Conservation (phyloP, 2,888 invertebrate species). For the Lasioglossum leucozonium region DNA sequence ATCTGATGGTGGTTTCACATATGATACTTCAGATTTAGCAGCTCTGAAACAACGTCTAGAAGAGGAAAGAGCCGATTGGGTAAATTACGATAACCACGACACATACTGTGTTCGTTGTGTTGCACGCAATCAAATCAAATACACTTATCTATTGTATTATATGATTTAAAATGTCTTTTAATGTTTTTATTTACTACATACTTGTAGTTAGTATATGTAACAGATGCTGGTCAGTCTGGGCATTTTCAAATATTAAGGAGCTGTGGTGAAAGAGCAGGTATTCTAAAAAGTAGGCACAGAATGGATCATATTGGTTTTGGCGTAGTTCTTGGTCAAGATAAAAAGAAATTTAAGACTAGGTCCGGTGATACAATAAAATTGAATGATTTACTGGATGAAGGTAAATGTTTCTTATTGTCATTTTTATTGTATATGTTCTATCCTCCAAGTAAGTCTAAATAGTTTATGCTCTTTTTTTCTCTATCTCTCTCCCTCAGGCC, state of each 20-base stretch:
- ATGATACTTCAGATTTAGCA: slow-evolving; percentile 99
- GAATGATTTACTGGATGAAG: slow-evolving; percentile 95
- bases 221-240: slow-evolving; percentile 95
- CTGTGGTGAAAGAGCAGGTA: slow-evolving; percentile 92
- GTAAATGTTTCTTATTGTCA: slow-evolving; percentile 71
- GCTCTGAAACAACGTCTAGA: slow-evolving; percentile 93
- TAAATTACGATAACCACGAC: slow-evolving; percentile 82
- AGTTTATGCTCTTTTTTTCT: background rate
- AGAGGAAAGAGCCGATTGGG: slow-evolving; percentile 94
- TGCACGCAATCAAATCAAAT: background rate
- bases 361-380: slow-evolving; percentile 98
- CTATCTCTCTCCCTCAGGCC: slow-evolving; percentile 81
- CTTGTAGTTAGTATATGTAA: slow-evolving; percentile 87
- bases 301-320: slow-evolving; percentile 98
- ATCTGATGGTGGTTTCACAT: slow-evolving; percentile 98
- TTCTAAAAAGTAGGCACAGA: slow-evolving; percentile 88
- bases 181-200: background rate
- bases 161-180: background rate
- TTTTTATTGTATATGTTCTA: background rate
- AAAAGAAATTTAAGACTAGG: slow-evolving; percentile 99
- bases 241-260: slow-evolving; percentile 92
- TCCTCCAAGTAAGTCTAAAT: background rate
- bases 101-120: background rate
- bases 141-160: background rate
- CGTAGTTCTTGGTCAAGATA: slow-evolving; percentile 98